Evolutionary conservation across 1,140 invertebrate species (phyloP), one percentile per base, ranked within the genome.

Genomic region (Brevipalpus yothersi): DNA sequence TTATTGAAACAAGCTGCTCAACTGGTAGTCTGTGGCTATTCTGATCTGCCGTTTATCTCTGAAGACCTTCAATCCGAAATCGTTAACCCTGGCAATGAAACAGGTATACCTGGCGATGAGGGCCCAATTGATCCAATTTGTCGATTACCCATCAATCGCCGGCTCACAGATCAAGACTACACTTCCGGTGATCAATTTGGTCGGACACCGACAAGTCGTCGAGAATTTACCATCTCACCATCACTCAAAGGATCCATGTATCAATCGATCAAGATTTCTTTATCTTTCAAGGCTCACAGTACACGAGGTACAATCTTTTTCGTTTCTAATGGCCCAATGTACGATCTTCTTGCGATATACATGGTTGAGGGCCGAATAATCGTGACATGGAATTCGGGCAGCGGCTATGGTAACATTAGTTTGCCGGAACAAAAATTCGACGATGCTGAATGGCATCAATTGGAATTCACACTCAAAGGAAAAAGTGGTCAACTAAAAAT

Each of bases 241-340:
- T 77, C 75, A 1, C 75, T 77, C 53, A 60, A 60, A 41, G 9
- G n/a, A 58, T 47, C 93, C 63, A 79, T 51, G n/a, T 19, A n/a
- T 10, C 49, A 19, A 10, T n/a, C n/a, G n/a, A 19, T 8, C 49
- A n/a, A 19, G 3, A n/a, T 19, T n/a, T n/a, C 80, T 15, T 73
- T 95, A 12, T 79, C 84, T 21, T 80, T 97, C 69, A 83, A 83
- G 64, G 93, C 91, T 0, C 76, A 73, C 42, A 75, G 78, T 54
- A 68, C 75, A 0, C 78, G 87, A 65, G 92, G 93, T 49, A 75
- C 94, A 2, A 75, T 91, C 42, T 84, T 95, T 69, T 95, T 91
- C 69, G 79, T 81, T 0, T 72, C 80, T 0, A 79, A 84, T 61
- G 69, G 70, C 53, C 70, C 72, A 9, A 80, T 82, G 17, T 73